phyloP scores from a whole-genome alignment of 2,797 vertebrate species.

The Macropodus opercularis region DNA sequence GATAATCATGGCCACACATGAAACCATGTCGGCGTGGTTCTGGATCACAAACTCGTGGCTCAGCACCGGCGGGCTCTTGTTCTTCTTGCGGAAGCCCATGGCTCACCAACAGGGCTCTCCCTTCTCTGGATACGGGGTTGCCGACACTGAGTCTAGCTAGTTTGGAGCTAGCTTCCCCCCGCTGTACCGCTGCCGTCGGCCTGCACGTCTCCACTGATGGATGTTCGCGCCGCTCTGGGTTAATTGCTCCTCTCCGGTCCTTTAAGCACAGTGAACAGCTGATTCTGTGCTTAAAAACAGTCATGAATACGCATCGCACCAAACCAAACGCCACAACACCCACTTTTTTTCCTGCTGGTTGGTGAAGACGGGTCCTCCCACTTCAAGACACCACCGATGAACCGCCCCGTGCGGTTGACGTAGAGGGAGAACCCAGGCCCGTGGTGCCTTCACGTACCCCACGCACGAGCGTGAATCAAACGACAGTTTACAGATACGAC shows the following conservation, averaged over 20 bases:
- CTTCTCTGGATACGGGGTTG: conserved; percentile 27
- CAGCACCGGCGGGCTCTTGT: conserved; percentile 81
- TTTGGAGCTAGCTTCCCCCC: conserved; percentile 38
- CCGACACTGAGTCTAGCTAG: conserved; percentile 27
- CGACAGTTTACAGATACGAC: no score
- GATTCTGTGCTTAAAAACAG: conserved; percentile 56
- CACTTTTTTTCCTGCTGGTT: conserved; percentile 55
- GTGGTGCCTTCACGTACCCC: conserved; percentile 59
- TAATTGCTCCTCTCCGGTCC: conserved; percentile 26
- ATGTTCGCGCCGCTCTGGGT: conserved; percentile 12
- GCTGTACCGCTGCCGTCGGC: conserved; percentile 32
- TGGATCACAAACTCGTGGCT: conserved; percentile 87
- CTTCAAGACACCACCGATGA: conserved; percentile 54
- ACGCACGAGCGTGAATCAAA: conserved; percentile 10
- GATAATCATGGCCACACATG: conserved; percentile 78
- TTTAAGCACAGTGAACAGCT: conserved; percentile 39
- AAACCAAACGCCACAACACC: conserved; percentile 63
- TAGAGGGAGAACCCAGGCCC: conserved; percentile 67
- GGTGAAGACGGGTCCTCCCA: conserved; percentile 67
- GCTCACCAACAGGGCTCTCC: conserved; percentile 37
- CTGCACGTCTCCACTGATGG: conserved; percentile 32
- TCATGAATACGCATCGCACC: conserved; percentile 59
- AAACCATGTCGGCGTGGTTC: conserved; percentile 83
- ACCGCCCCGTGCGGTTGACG: conserved; percentile 73
- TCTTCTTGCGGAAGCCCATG: conserved; percentile 86